Base-by-base conservation (phyloP, 2,113 vertebrate species). In the Gobius niger region DNA sequence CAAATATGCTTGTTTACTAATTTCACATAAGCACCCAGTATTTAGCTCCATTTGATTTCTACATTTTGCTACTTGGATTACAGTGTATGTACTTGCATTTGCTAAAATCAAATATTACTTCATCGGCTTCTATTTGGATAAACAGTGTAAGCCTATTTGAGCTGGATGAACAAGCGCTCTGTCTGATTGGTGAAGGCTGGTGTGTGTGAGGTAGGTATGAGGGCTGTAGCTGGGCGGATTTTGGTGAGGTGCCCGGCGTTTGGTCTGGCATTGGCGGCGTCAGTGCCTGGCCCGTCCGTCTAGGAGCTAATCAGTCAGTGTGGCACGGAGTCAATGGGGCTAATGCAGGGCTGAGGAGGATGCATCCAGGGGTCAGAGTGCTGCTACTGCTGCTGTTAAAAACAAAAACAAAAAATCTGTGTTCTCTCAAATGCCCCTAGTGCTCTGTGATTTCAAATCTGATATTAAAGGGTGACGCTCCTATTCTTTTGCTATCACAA, bases 1-100 rank as follows among this genome's bases (percentile, higher is more conserved):
- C 60, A 84, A 70, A 83, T 76, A 60, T 47, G 76, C 54, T 80
- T 88, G 77, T 85, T 83, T 84, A 82, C 78, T 63, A 65, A 60
- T 76, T 85, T 60, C 65, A 82, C 47, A 44, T 67, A 83, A 82
- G 73, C 64, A 70, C 70, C 49, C 46, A 72, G 70, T 57, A 60
- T 68, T 77, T 70, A 82, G 53, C 68, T 41, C 19, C 63, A 49
- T 72, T 74, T 78, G 47, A 77, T 60, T 76, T 82, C 47, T 69
- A 67, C 14, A 34, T 24, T 68, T 46, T 44, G 46, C 57, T 18
- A 62, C 8, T 77, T 47, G 19, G 66, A 75, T 70, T 76, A 57
- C 56, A 73, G n/a, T 63, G 44, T 64, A 70, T 64, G 59, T 67
- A 60, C 67, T 62, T 78, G 73, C 50, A 63, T 69, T 72, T 83